Base-by-base conservation (phyloP, 2,888 invertebrate species). In the Zhengitettix transpicula region DNA sequence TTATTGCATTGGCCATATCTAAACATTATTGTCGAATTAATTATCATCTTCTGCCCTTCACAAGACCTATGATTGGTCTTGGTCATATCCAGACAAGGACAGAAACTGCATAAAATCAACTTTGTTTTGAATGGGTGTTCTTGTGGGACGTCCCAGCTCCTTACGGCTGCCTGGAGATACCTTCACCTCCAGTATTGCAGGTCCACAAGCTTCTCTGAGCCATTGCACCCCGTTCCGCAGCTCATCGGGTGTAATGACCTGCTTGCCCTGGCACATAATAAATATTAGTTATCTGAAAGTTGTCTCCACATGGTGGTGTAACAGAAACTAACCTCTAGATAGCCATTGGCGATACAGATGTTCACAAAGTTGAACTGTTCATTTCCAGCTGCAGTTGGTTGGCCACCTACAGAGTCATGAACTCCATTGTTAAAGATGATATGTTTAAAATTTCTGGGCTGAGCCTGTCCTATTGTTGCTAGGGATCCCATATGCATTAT, bases 371-470 rank as follows among this genome's bases (percentile, higher is more conserved):
- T 67, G 65, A 72, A 71, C 9, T 55, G 53, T n/a, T 60, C 44
- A 40, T 62, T 59, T 0, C 42, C 16, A 14, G 72, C 71, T 60
- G 68, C 71, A 16, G 72, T 73, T 8, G 72, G 73, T 64, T 74
- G 74, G 7, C 74, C 75, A 41, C 75, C 75, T 1, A 75, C 75
- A 16, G 73, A 73, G 62, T 75, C 75, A 65, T 75, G 75, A 40
- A 71, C 69, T 47, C 74, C 74, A 63, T 75, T 75, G 65, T 74
- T 75, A 60, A 75, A 67, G 42, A 74, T 67, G 44, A 75, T 69
- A 62, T 75, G 75, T 59, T 70, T 72, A 42, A 72, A 69, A 62
- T 75, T 74, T 7, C 65, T 55, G n/a, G 71, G 70, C 8, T 58
- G 53, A 5, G 55, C 14, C 40, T 61, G 71, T 16, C 72, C 74